Evolutionary conservation across 2,797 vertebrate species (phyloP).

Genomic region (Melanotaenia boesemani): DNA sequence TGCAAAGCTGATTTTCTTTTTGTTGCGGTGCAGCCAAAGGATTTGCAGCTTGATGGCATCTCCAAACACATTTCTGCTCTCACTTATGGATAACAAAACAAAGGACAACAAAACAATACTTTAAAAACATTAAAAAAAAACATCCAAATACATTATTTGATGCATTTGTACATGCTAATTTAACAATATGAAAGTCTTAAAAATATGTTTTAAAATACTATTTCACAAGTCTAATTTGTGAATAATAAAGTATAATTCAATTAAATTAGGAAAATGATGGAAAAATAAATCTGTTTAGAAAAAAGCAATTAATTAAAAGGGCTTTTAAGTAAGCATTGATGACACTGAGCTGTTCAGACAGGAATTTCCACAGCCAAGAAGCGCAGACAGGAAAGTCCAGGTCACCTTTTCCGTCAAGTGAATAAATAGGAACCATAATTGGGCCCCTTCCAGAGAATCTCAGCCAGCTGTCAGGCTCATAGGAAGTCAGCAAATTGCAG

Average conservation of each 20-base stretch:
- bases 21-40: constrained; percentile 9
- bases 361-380: neutral
- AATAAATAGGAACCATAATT: neutral
- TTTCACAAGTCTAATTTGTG: no score
- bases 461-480: neutral
- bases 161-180: neutral
- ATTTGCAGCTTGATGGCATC: constrained; percentile 37
- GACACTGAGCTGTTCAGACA: neutral
- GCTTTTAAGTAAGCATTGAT: neutral
- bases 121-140: neutral
- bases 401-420: neutral
- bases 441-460: neutral
- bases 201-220: no score
- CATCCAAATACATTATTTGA: neutral
- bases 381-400: neutral
- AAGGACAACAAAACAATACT: neutral
- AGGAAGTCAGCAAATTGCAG: neutral
- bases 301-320: neutral
- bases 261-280: neutral
- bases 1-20: constrained; percentile 58
- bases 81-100: constrained; percentile 26
- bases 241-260: no score
- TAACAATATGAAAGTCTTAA: no score
- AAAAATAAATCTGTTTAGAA: neutral
- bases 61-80: constrained; percentile 18